These are phyloP conservation scores for Onychostruthus taczanowskii DNA, from an alignment of 2,113 vertebrate species.

Conservation along the genomic window DNA sequence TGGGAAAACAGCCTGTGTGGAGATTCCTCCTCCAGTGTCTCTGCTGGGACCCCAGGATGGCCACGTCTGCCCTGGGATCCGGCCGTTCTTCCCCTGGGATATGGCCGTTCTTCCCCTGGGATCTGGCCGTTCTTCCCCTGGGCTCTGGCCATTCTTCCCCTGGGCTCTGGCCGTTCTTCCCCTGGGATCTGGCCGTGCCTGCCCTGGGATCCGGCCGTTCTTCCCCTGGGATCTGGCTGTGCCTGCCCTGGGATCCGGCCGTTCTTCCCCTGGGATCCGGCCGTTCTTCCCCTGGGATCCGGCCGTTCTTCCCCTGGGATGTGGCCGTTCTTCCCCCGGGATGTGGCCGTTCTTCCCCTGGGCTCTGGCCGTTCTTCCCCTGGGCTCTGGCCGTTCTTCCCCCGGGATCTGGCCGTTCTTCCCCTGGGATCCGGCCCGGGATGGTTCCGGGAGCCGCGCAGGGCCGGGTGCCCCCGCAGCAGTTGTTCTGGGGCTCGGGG, in stretches of 20 bases:
- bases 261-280: not conserved
- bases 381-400: not conserved
- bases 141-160: not conserved
- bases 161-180: no score
- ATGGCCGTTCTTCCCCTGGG: no score
- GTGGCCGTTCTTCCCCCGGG: not conserved
- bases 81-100: not conserved
- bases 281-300: no score
- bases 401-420: not conserved
- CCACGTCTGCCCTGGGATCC: not conserved
- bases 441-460: not conserved
- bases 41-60: not conserved
- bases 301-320: not conserved
- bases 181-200: not conserved
- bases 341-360: not conserved
- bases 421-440: not conserved
- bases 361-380: not conserved
- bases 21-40: fast-evolving
- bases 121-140: not conserved
- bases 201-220: not conserved
- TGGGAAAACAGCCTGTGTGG: not conserved
- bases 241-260: not conserved
- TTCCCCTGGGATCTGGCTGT: not conserved
- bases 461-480: not conserved
- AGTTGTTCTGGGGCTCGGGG: not conserved